Evolutionary conservation across 2,888 invertebrate species (phyloP), one percentile per base, ranked within the genome.

Genomic region (Suillia variegata): DNA sequence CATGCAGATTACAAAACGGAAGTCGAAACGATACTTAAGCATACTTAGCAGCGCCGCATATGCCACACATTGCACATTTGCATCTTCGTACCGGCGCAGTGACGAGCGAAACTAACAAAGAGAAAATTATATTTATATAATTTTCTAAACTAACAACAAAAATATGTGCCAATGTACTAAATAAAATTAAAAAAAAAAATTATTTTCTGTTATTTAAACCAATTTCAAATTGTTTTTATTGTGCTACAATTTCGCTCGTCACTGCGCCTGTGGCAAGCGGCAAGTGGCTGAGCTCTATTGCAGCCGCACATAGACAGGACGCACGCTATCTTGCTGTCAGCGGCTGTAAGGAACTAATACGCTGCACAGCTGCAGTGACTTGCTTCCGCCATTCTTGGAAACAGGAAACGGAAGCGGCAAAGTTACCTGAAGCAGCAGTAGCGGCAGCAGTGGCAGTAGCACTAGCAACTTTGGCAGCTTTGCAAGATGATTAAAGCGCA

Each of bases 321-420:
- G 18, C 17, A 13, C 17, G 20, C 1, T 18, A 1, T 45, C 22
- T 18, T 17, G 45, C 17, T 24, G 24, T 13, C 22, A 45, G 26
- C 48, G 20, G 6, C 33, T 17, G 33, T 12, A 31, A 8, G 31
- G 6, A 6, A 31, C 6, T 12, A 6, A 31, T 38, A n/a, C 6
- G 26, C 26, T 26, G 38, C 38, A n/a, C n/a, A 10, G 38, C 38
- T n/a, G 15, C 13, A 38, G 10, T 4, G n/a, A n/a, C n/a, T 38
- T 38, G 13, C 38, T 38, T 38, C 38, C 38, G 6, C 38, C 4
- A 10, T n/a, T n/a, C 4, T n/a, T 13, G 38, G 26, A 26, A 48
- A 49, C 20, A 24, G 56, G 56, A 56, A 56, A 33, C 56, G 56
- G 50, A 56, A 56, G 49, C 50, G 56, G 42, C 56, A 20, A 56